A percentile compares a stretch with the other conserved stretches of the same genome.
phyloP scores from a whole-genome alignment of 1,140 invertebrate species.

The Trichoplusia ni region DNA sequence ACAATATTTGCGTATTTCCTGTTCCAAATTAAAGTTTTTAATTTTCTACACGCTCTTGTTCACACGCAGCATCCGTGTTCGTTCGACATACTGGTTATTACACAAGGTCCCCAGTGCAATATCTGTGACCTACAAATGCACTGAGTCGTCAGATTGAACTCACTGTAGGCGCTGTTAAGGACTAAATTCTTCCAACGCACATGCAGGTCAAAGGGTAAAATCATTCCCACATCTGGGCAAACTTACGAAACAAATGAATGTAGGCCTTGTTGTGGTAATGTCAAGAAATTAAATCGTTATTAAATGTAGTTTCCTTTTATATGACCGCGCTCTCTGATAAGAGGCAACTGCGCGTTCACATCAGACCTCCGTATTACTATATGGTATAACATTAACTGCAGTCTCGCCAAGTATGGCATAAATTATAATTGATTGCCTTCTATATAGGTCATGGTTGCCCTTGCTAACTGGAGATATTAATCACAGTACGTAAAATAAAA shows the following conservation, averaged over 20 bases:
- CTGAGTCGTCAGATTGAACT: constrained; percentile 45
- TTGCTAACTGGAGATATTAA: constrained; percentile 46
- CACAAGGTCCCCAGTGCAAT: constrained; percentile 63
- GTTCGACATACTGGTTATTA: constrained; percentile 42
- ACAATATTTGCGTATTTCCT: constrained; percentile 16
- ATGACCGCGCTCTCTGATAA: constrained; percentile 62
- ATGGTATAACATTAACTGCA: constrained; percentile 51
- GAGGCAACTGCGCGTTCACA: constrained; percentile 42
- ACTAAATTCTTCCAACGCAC: constrained; percentile 48
- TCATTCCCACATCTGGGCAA: constrained; percentile 53
- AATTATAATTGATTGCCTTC: constrained; percentile 52
- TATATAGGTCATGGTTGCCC: constrained; percentile 54
- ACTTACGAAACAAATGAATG: constrained; percentile 45
- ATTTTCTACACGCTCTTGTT: constrained; percentile 34
- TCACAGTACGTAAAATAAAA: constrained; percentile 31
- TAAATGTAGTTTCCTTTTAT: constrained; percentile 57
- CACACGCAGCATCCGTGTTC: constrained; percentile 43
- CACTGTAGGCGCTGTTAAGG: constrained; percentile 43
- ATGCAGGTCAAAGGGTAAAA: constrained; percentile 60
- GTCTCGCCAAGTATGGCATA: constrained; percentile 48
- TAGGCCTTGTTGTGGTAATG: constrained; percentile 47
- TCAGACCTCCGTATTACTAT: constrained; percentile 36
- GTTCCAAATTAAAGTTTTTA: constrained; percentile 33
- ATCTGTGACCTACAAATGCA: constrained; percentile 65
- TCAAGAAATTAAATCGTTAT: constrained; percentile 50